A percentile compares a stretch with the other conserved stretches of the same genome.
phyloP scores from a whole-genome alignment of 1,140 invertebrate species.

The Penaeus vannamei region DNA sequence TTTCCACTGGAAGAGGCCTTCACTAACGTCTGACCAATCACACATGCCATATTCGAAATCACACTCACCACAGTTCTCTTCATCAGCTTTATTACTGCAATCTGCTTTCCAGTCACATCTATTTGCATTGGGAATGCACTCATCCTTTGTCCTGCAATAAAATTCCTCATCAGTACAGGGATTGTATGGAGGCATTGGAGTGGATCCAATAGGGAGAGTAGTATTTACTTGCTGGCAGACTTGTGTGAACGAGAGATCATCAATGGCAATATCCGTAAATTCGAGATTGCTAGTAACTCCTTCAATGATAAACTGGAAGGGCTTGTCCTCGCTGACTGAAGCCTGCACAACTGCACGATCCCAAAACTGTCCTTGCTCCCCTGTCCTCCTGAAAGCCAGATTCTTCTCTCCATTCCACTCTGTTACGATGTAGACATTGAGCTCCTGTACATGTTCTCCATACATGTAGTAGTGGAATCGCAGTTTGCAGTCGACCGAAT shows the following conservation, averaged over 20 bases:
- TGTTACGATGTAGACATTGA: slow-evolving; percentile 49
- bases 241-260: slow-evolving; percentile 56
- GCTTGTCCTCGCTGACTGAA: background rate
- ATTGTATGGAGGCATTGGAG: slow-evolving; percentile 38
- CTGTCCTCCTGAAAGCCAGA: slow-evolving; percentile 47
- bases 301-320: slow-evolving; percentile 61
- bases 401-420: slow-evolving; percentile 44
- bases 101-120: slow-evolving; percentile 53
- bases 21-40: slow-evolving; percentile 47
- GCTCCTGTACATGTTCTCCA: slow-evolving; percentile 45
- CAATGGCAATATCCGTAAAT: slow-evolving; percentile 57
- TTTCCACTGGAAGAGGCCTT: slow-evolving; percentile 53
- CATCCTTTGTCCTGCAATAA: slow-evolving; percentile 31
- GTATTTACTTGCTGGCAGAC: slow-evolving; percentile 24
- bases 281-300: slow-evolving; percentile 45
- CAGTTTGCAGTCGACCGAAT: slow-evolving; percentile 40
- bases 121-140: slow-evolving; percentile 32
- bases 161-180: slow-evolving; percentile 53
- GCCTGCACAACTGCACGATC: slow-evolving; percentile 50
- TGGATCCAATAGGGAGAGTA: slow-evolving; percentile 43
- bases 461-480: slow-evolving; percentile 62
- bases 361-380: slow-evolving; percentile 62
- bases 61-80: slow-evolving; percentile 55
- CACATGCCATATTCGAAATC: slow-evolving; percentile 55
- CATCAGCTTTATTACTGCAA: slow-evolving; percentile 51